Base-by-base conservation (phyloP, 2,888 invertebrate genomes). In the Galerucella calmariensis region DNA sequence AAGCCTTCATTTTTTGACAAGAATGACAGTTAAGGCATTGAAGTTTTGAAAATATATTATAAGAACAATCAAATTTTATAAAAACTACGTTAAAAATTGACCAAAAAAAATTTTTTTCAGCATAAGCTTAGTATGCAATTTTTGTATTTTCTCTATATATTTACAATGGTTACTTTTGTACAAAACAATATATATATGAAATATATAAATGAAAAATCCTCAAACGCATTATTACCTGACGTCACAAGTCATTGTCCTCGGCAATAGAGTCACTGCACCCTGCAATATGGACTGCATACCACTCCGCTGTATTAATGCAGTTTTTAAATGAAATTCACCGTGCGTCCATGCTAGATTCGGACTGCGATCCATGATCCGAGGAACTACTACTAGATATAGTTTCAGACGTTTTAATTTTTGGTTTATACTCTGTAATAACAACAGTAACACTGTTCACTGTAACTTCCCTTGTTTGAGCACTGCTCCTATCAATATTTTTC, bases 381-480 rank as follows among this genome's bases (percentile, higher is more conserved):
- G 86, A 86, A 83, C 87, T 87, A 77, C 85, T 86, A 77, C 86
- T 86, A 69, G 87, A 84, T 67, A 83, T 80, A 65, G 86, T 84
- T 79, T 87, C 87, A 69, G 86, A 81, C 24, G 84, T 82, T 81
- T 87, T 87, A 67, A 85, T 84, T 84, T 96, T 96, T 80, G 95
- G 95, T 87, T 95, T 95, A 87, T 96, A 98, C 89, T 98, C 98
- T 75, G 98, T 98, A 86, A 98, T 97, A 80, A 97, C 94, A 77
- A 98, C 98, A 67, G 98, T 98, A 75, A 98, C 97, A 83, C 97
- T 97, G 87, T 97, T 98, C 51, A 98, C 98, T 67, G 98, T 98
- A 82, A 98, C 97, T 89, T 97, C 96, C 88, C 97, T 93, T 74
- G 96, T 96, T 87, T 96, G 95, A 41, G 96, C 97, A 48, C 95